Evolutionary conservation across 2,888 invertebrate genomes (phyloP), one percentile per base, ranked within the genome.

Genomic region (Neoitamus cyanurus): DNA sequence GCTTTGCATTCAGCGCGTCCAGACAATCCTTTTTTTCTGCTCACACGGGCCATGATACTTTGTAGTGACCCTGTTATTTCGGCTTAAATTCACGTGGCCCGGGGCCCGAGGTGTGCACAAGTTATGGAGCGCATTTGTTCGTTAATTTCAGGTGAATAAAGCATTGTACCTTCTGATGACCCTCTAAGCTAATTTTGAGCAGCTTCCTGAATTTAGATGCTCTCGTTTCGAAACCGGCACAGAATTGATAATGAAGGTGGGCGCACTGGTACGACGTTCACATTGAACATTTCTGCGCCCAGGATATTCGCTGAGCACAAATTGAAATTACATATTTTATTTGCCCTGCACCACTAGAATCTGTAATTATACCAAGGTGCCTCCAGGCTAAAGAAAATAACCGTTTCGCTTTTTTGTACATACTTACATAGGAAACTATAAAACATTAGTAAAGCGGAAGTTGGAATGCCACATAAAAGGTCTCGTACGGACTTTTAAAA

Each of bases 1-100:
- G 78, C 58, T 58, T 78, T 78, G 31, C 58, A 78, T 78, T 78
- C 78, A 48, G 7, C 42, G 48, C 48, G 48, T 48, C 78, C 48
- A 78, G 78, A 78, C 48, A 78, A 48, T 78, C 48, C 48, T 78
- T 58, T 48, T 48, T 70, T 70, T 30, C 6, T n/a, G 15, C 58
- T 58, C 58, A 58, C 58, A 58, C 70, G 34, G n/a, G 34, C 15
- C 13, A 31, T 70, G 31, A 70, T 34, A 70, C 34, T 70, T 70
- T 58, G 58, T 70, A 70, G 70, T 70, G 70, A 70, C 70, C 58
- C 70, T 70, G 34, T 70, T 70, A 31, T 70, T 70, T 70, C 13
- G 31, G 34, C 34, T 70, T 3, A 70, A 70, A 30, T 70, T 31
- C 34, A 70, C 70, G n/a, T 15, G 70, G 25, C 42, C 42, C 42